phyloP scores from a whole-genome alignment of 2,888 invertebrate genomes.

The Vandiemenella viatica region DNA sequence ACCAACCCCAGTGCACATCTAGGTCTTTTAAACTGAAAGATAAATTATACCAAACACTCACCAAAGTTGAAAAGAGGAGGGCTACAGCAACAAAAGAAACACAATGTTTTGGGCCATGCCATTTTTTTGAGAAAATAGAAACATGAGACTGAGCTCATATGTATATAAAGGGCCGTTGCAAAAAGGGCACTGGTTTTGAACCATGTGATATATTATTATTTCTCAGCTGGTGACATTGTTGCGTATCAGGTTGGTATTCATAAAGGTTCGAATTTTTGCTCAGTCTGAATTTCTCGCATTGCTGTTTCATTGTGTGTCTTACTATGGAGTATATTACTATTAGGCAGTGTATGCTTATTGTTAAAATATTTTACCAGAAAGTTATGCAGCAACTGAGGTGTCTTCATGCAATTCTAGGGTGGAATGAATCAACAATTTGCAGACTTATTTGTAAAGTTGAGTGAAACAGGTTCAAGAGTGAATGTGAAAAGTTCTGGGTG shows the following conservation, averaged over 20 bases:
- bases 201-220: not conserved
- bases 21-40: no score
- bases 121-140: no score
- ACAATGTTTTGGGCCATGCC: no score
- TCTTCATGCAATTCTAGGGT: not conserved
- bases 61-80: no score
- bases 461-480: not conserved
- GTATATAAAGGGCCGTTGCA: no score
- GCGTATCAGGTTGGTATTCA: not conserved
- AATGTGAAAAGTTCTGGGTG: not conserved
- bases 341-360: not conserved
- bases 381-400: not conserved
- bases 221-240: not conserved
- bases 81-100: no score
- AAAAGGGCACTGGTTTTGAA: not conserved
- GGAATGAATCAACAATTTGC: no score
- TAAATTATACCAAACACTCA: no score
- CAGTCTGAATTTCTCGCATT: not conserved
- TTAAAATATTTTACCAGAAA: not conserved
- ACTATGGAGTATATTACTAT: not conserved
- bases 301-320: not conserved
- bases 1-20: no score
- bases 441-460: not conserved
- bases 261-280: not conserved
- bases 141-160: no score